Percentiles rank a stretch among this genome's conserved stretches.
Conservation (phyloP, 2,797 vertebrate species). For the Centropyge bicolor region DNA sequence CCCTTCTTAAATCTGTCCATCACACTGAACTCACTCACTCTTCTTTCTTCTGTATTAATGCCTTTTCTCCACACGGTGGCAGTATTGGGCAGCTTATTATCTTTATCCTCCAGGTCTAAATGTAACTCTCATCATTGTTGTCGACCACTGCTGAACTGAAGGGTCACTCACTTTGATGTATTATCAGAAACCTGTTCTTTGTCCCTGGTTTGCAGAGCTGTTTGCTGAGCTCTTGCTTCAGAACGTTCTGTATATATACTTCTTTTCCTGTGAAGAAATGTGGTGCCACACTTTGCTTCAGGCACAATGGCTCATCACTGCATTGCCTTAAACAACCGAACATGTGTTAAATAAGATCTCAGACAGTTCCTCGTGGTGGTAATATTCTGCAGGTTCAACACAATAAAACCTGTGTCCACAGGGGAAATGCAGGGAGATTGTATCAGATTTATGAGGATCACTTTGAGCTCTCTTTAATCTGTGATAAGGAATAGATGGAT, state of each 20-base stretch:
- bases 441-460: neutral
- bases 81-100: constrained; percentile 29
- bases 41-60: neutral
- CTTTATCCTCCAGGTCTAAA: neutral
- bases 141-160: neutral
- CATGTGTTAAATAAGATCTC: neutral
- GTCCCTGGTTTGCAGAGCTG: neutral
- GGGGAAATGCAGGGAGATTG: neutral
- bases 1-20: neutral
- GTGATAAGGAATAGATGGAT: neutral
- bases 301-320: neutral
- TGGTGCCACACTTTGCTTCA: neutral
- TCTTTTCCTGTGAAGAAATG: neutral
- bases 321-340: neutral
- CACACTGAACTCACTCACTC: neutral
- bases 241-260: neutral
- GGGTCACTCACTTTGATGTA: neutral
- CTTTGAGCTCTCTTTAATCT: neutral
- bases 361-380: neutral
- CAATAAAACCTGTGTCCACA: neutral
- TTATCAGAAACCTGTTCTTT: neutral
- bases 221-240: neutral
- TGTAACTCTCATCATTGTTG: neutral
- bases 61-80: constrained; percentile 63
- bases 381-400: neutral